phyloP scores from a whole-genome alignment of 2,888 invertebrate genomes.

The Lymantria monacha region DNA sequence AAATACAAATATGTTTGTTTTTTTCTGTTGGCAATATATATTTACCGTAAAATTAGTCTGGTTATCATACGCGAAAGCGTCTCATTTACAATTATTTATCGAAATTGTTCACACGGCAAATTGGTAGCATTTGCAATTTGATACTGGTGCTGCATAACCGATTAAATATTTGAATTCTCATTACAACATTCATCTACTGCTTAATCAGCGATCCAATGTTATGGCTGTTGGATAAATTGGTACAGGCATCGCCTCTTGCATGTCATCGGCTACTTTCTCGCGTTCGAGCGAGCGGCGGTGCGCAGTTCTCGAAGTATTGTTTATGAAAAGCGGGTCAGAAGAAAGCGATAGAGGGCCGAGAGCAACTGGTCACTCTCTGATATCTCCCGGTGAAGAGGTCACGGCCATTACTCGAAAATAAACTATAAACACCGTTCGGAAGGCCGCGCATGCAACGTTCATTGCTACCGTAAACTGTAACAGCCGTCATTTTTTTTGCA shows the following conservation, averaged over 20 bases:
- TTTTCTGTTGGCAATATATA: no score
- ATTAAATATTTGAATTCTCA: conserved; percentile 39
- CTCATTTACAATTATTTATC: conserved; percentile 23
- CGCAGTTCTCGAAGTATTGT: conserved; percentile 73
- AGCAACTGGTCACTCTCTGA: conserved; percentile 64
- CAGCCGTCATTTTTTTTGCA: conserved; percentile 51
- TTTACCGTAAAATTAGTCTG: no score
- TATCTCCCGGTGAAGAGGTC: conserved; percentile 76
- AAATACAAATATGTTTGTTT: not conserved
- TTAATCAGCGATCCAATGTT: conserved; percentile 28
- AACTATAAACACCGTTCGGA: conserved; percentile 44
- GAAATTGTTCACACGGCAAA: conserved; percentile 45
- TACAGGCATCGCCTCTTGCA: conserved; percentile 49
- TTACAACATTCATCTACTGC: conserved; percentile 29
- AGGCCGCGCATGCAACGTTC: conserved; percentile 40
- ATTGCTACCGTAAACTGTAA: conserved; percentile 55
- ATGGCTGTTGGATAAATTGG: conserved; percentile 47
- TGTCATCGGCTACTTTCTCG: conserved; percentile 76
- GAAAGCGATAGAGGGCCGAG: conserved; percentile 73
- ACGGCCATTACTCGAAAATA: conserved; percentile 67
- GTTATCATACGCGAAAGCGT: no score
- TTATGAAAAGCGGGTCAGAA: conserved; percentile 80
- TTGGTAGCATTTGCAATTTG: conserved; percentile 39
- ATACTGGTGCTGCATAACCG: conserved; percentile 44
- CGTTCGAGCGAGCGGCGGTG: conserved; percentile 53